phyloP scores from a whole-genome alignment of 2,113 vertebrate species.

The human (Homo sapiens) region DNA sequence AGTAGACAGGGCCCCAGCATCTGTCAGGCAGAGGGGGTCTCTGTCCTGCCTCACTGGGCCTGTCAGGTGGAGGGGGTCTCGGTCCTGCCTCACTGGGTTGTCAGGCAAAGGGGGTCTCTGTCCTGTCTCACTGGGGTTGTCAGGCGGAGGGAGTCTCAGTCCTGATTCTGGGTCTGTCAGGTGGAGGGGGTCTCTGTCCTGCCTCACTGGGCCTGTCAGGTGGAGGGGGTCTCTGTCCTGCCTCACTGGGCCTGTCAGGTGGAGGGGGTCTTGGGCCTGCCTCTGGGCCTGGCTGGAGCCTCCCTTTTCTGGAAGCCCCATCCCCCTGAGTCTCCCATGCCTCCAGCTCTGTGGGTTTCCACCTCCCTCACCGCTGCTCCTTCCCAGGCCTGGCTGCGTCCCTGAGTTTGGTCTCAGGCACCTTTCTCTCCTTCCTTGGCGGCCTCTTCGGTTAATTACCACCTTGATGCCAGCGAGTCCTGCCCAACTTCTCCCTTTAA shows the following conservation, averaged over 20 bases:
- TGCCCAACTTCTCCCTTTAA: background rate
- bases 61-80: too few relatives aligned
- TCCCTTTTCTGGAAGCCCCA: background rate
- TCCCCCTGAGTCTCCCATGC: background rate
- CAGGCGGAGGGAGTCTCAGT: background rate
- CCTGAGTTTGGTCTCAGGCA: background rate
- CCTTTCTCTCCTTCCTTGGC: background rate
- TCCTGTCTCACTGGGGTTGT: too few relatives aligned
- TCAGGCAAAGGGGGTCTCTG: rapidly evolving
- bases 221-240: background rate
- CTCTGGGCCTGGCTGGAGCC: background rate
- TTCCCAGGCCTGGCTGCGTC: background rate
- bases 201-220: too few relatives aligned
- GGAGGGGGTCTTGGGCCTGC: background rate
- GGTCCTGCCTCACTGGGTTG: rapidly evolving
- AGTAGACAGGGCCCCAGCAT: background rate
- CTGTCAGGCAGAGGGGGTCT: background rate
- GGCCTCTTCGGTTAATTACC: background rate
- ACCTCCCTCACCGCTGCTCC: background rate
- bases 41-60: too few relatives aligned
- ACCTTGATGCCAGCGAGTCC: background rate
- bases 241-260: too few relatives aligned
- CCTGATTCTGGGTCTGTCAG: background rate
- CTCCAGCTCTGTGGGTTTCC: background rate
- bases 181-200: background rate